Conservation (phyloP, 2,888 invertebrate species). For the Stegophylla sp. region DNA sequence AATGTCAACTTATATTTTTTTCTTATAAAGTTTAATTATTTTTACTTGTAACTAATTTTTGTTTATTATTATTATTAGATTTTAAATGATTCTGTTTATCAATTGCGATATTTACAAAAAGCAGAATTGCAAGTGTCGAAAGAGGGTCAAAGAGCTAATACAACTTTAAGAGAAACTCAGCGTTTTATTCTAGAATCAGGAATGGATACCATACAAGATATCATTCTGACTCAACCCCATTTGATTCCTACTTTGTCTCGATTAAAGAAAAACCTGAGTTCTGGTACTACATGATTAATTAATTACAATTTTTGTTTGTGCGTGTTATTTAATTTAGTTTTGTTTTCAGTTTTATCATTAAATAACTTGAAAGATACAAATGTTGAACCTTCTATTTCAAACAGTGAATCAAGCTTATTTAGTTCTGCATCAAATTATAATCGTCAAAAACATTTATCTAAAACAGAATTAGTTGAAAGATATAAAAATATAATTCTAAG, state of each 20-base stretch:
- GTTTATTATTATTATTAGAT: slow-evolving; percentile 64
- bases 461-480: slow-evolving; percentile 68
- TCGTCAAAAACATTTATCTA: slow-evolving; percentile 59
- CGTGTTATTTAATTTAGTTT: not conserved
- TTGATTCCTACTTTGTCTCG: slow-evolving; percentile 47
- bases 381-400: slow-evolving; percentile 44
- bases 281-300: slow-evolving; percentile 21
- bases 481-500: slow-evolving; percentile 67
- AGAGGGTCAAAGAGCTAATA: slow-evolving; percentile 64
- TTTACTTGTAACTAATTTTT: not conserved
- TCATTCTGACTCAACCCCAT: slow-evolving; percentile 60
- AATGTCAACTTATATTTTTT: not conserved
- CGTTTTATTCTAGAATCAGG: slow-evolving; percentile 69
- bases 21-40: not conserved
- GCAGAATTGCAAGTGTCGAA: slow-evolving; percentile 65
- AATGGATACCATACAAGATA: slow-evolving; percentile 67
- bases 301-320: not conserved
- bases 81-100: slow-evolving; percentile 69
- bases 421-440: slow-evolving; percentile 57
- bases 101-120: slow-evolving; percentile 68
- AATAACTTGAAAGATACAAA: slow-evolving; percentile 48
- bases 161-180: slow-evolving; percentile 67
- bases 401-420: slow-evolving; percentile 60
- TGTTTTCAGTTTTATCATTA: slow-evolving; percentile 37
- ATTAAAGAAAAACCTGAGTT: slow-evolving; percentile 36